Conservation (phyloP, 2,888 invertebrate genomes). For the Lepidochitona cinerea region DNA sequence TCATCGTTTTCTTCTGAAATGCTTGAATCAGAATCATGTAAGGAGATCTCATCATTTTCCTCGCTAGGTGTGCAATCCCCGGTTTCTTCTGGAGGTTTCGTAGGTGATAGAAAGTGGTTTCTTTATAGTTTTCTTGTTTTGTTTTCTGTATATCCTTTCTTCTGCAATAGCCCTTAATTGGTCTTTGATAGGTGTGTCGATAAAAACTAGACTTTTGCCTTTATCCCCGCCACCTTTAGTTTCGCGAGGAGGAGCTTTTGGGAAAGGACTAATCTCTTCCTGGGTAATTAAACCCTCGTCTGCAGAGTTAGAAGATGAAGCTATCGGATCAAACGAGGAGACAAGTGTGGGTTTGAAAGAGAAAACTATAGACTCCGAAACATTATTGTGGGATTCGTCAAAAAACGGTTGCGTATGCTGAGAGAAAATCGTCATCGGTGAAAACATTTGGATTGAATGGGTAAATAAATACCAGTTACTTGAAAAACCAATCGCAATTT, state of each 20-base stretch:
- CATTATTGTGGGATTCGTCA: background rate
- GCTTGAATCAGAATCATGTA: background rate
- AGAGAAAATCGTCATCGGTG: background rate
- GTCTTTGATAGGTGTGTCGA: constrained; percentile 3
- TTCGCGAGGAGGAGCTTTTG: constrained; percentile 9
- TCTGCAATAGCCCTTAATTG: background rate
- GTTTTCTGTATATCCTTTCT: background rate
- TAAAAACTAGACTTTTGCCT: constrained; percentile 2
- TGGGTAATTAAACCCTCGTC: background rate
- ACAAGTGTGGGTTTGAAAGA: background rate
- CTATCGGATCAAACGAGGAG: background rate
- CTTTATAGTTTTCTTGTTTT: background rate
- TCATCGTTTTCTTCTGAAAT: background rate
- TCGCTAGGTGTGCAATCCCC: background rate
- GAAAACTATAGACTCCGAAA: background rate
- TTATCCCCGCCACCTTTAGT: constrained; percentile 6
- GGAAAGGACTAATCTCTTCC: constrained; percentile 10
- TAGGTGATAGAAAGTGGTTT: background rate
- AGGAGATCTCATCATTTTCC: background rate
- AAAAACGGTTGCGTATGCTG: background rate
- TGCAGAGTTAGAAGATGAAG: background rate
- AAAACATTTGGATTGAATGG: constrained; percentile 9
- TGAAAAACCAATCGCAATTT: constrained; percentile 13
- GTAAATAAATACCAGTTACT: constrained; percentile 19
- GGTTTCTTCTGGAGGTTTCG: too few relatives aligned